These are phyloP conservation scores for Tethea ocularis DNA, from an alignment of 2,888 invertebrate species.

Conservation along the genomic window DNA sequence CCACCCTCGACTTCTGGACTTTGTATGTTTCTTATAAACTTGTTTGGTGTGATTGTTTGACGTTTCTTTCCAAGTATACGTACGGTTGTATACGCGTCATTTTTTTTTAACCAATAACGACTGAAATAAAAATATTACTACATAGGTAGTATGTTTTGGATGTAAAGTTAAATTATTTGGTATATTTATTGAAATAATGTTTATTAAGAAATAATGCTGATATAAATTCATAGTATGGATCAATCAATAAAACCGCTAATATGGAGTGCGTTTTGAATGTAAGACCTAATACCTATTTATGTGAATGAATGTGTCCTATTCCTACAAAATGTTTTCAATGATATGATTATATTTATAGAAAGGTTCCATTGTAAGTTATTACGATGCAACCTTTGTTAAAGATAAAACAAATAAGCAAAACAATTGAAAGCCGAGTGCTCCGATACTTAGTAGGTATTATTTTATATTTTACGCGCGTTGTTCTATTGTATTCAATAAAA, in stretches of 20 bases:
- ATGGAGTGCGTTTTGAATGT: no score
- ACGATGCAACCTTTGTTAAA: constrained; percentile 7
- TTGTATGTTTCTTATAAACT: constrained; percentile 56
- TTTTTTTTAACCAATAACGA: constrained; percentile 14
- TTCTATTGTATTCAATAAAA: constrained; percentile 12
- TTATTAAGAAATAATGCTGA: no score
- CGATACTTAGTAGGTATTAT: constrained; percentile 24
- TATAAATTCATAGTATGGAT: no score
- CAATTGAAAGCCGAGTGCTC: constrained; percentile 17
- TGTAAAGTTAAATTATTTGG: no score
- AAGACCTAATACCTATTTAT: no score
- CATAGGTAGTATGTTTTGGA: no score
- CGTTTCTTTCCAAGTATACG: constrained; percentile 26
- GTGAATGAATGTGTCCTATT: no score
- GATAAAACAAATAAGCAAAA: constrained; percentile 17
- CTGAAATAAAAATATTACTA: background rate
- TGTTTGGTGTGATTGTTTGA: constrained; percentile 38
- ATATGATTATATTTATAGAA: constrained; percentile 9
- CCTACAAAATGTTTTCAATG: no score
- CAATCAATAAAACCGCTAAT: no score
- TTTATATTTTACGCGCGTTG: constrained; percentile 24
- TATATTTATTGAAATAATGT: no score
- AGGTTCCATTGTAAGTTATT: background rate
- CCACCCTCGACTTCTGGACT: constrained; percentile 49
- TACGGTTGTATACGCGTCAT: constrained; percentile 21